Evolutionary conservation across 2,113 vertebrate species (phyloP), one percentile per base, ranked within the genome.

Genomic region (Cromileptes altivelis): DNA sequence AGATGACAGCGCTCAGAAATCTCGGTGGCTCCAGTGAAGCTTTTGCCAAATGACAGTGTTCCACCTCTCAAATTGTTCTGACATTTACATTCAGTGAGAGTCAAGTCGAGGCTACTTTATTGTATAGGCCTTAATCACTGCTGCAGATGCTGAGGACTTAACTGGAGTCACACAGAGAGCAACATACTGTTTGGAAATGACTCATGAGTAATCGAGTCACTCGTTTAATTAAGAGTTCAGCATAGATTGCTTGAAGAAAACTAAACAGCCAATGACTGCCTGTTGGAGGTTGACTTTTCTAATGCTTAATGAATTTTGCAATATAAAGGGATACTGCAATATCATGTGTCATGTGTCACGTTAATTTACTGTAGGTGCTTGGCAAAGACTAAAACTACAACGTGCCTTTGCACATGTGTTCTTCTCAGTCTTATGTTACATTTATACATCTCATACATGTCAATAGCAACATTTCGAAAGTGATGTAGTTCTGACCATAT

Each of bases 31-130:
- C 19, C 21, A 78, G 49, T 79, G 30, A 81, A 50, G 33, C 76
- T 80, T 82, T 82, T 80, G 74, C 75, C 70, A 53, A 75, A 84
- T 81, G 68, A 79, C 58, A 70, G 37, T 17, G 77, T 86, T 75
- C 73, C 70, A 68, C 80, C 74, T 63, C 76, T 81, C 72, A 90
- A 82, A 85, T 73, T 81, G 79, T 73, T 79, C 37, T 84, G 87
- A 85, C 87, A 88, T 92, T 92, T 89, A 63, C 70, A 85, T 78
- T 78, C 69, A 80, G 27, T 33, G 57, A 37, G 77, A 84, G 60
- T 87, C 67, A 49, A 76, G 71, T 50, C 19, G 6, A 52, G 69
- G 75, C 71, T 37, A 33, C 47, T 63, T 80, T 74, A 52, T 81
- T 73, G 63, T 69, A 74, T 67, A 23, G 58, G 15, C 56, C 11